Conservation (phyloP, 2,888 invertebrate genomes). For the Furcula furcula region DNA sequence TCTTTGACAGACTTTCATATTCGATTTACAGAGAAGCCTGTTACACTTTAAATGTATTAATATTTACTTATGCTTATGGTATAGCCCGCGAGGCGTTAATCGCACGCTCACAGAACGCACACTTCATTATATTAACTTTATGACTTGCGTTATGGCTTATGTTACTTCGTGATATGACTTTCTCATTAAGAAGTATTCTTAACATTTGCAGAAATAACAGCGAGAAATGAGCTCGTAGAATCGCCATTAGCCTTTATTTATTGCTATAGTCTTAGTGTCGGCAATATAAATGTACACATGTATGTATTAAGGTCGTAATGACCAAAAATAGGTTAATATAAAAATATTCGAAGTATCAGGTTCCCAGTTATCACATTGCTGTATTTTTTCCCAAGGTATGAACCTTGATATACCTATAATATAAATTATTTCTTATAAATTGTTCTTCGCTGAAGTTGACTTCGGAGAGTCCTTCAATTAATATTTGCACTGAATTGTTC, state of each 20-base stretch:
- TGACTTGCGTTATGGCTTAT: conserved; percentile 43
- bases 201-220: conserved; percentile 14
- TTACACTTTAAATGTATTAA: background rate
- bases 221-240: conserved; percentile 14
- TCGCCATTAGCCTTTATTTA: conserved; percentile 19
- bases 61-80: background rate
- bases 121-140: conserved; percentile 58
- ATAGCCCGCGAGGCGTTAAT: conserved; percentile 5
- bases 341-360: too few species aligned
- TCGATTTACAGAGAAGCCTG: background rate
- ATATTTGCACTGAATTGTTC: too few species aligned
- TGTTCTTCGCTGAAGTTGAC: too few species aligned
- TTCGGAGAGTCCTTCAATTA: too few species aligned
- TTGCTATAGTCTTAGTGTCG: conserved; percentile 6
- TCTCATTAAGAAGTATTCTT: conserved; percentile 37
- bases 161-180: conserved; percentile 43
- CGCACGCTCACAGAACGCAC: conserved; percentile 26
- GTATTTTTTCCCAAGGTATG: too few species aligned
- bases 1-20: too few species aligned
- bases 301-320: too few species aligned
- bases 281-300: too few species aligned
- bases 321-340: too few species aligned
- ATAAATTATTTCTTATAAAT: too few species aligned
- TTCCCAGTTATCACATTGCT: too few species aligned
- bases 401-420: too few species aligned